Evolutionary conservation across 2,113 vertebrate species (phyloP).

Genomic region (Sorex araneus): DNA sequence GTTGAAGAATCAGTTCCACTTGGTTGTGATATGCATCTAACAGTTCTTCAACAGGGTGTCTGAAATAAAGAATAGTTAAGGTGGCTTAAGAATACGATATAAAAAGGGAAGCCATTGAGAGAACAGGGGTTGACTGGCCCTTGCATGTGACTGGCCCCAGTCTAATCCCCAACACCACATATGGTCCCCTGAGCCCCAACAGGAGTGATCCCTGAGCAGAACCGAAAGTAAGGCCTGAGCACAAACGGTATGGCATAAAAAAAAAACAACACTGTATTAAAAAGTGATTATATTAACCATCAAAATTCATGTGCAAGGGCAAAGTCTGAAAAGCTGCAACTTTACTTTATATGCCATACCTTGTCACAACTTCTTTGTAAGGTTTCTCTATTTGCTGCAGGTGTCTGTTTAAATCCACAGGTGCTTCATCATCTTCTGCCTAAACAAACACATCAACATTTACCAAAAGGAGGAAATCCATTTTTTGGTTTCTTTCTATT

Average conservation of each 20-base stretch:
- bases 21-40: conserved; percentile 94
- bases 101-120: background rate
- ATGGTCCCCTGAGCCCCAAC: too few species aligned
- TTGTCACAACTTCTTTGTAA: conserved; percentile 94
- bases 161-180: too few species aligned
- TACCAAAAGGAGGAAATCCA: conserved; percentile 51
- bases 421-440: conserved; percentile 94
- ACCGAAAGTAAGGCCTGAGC: too few species aligned
- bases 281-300: conserved; percentile 21
- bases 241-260: too few species aligned
- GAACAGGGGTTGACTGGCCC: too few species aligned
- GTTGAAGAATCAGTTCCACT: conserved; percentile 92
- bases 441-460: conserved; percentile 83
- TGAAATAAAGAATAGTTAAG: conserved; percentile 84
- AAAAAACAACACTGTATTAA: too few species aligned
- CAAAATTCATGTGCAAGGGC: conserved; percentile 54
- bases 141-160: too few species aligned
- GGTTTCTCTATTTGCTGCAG: conserved; percentile 94
- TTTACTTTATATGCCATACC: conserved; percentile 87
- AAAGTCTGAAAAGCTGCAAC: conserved; percentile 66
- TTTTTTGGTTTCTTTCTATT: conserved; percentile 51
- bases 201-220: too few species aligned
- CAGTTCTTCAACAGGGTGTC: conserved; percentile 93
- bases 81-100: conserved; percentile 7
- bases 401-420: conserved; percentile 92